Evolutionary conservation across 2,888 invertebrate species (phyloP), one percentile per base, ranked within the genome.

Genomic region (Megamerina dolium): DNA sequence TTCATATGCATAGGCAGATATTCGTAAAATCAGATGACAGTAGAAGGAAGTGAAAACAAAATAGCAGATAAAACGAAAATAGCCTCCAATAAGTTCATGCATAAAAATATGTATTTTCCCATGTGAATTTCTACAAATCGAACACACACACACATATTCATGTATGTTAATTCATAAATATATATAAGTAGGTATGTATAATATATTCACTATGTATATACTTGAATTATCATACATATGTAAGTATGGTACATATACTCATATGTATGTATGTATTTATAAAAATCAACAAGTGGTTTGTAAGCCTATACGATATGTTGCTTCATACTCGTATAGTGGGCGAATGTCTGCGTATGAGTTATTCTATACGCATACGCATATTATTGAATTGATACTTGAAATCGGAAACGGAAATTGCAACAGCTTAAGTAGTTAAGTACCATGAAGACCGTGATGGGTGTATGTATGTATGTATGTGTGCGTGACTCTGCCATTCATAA

Each of bases 11-110:
- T 4, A 38, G 38, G 38, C 38, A 17, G 38, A 20, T 12, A 10
- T 30, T 19, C 12, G 18, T 27, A 38, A 26, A 27, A 40, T 40
- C 32, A 33, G n/a, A n/a, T n/a, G n/a, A n/a, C n/a, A n/a, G n/a
- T n/a, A n/a, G n/a, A n/a, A n/a, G n/a, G n/a, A n/a, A n/a, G n/a
- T n/a, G n/a, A n/a, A n/a, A n/a, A n/a, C n/a, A n/a, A n/a, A n/a
- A n/a, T n/a, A n/a, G n/a, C n/a, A n/a, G n/a, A n/a, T n/a, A n/a
- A n/a, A n/a, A n/a, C n/a, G n/a, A n/a, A n/a, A n/a, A n/a, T n/a
- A n/a, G n/a, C n/a, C n/a, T n/a, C n/a, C n/a, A n/a, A n/a, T n/a
- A n/a, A n/a, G n/a, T n/a, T n/a, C n/a, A n/a, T n/a, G n/a, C n/a
- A n/a, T n/a, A n/a, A n/a, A n/a, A n/a, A n/a, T n/a, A n/a, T n/a